Base-by-base conservation (phyloP, 2,888 invertebrate genomes). In the Vanessa cardui region DNA sequence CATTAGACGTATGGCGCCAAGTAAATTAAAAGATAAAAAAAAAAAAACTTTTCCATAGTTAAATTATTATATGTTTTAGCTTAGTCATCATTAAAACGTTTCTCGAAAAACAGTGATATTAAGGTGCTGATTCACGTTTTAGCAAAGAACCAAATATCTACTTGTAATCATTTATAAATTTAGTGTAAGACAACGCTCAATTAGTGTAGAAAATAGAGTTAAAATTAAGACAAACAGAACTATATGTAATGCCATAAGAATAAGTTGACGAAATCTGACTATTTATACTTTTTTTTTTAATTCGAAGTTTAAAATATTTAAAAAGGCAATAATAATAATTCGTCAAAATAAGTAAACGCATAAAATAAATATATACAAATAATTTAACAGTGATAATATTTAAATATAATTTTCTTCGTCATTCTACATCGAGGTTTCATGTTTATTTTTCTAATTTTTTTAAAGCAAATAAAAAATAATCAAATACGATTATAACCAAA, bases 121-220 rank as follows among this genome's bases (percentile, higher is more conserved):
- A 79, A 80, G 90, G 90, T 90, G 90, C 90, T 90, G 77, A 86
- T 86, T 79, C 82, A 82, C 82, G 83, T 81, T 88, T 86, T 81
- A 83, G 81, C 84, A 83, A 83, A 86, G 49, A 86, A 88, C 90
- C 90, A 90, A 90, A 90, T 87, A 87, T 54, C 83, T 83, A 83
- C 50, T 39, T 76, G 80, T 83, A 80, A 76, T 76, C 71, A 72
- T 75, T 80, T 81, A 79, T 77, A 79, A 74, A 77, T 75, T 73
- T 80, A 80, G 76, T 75, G 71, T 82, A 82, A 83, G 83, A 76
- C 73, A 70, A 73, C 72, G 79, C 79, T 79, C 78, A 79, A 79
- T 69, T 82, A 82, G 78, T 73, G 73, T 80, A 77, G 74, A 74
- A 47, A 56, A 56, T 71, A 66, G 82, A 82, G 78, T 79, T 78